These are phyloP conservation scores for Autographa gamma DNA, from an alignment of 2,888 invertebrate genomes.

Conservation along the genomic window DNA sequence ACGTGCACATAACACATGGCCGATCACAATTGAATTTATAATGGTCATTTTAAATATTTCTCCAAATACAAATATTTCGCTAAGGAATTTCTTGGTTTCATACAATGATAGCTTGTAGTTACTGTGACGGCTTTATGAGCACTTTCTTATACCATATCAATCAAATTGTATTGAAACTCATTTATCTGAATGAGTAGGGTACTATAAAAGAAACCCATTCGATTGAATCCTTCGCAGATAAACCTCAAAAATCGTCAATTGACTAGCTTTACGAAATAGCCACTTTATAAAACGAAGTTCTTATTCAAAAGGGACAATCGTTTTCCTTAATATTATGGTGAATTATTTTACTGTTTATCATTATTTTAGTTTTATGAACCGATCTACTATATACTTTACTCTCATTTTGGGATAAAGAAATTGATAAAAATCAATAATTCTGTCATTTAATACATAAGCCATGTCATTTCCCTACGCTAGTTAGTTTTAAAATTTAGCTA, in stretches of 20 bases:
- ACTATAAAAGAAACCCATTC: slow-evolving; percentile 24
- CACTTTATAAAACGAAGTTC: slow-evolving; percentile 28
- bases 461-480: too few species aligned
- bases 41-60: neutral
- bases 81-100: neutral
- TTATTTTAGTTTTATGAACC: slow-evolving; percentile 14
- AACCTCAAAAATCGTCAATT: slow-evolving; percentile 30
- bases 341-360: slow-evolving; percentile 35
- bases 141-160: neutral
- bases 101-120: neutral
- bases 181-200: slow-evolving; percentile 36
- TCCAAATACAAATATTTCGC: neutral
- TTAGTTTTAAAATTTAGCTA: too few species aligned
- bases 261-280: slow-evolving; percentile 29
- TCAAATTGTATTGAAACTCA: slow-evolving; percentile 30
- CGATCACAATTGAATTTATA: neutral
- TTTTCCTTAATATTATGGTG: slow-evolving; percentile 29
- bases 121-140: neutral
- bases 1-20: slow-evolving; percentile 2
- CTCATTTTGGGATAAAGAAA: neutral
- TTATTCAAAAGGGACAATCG: slow-evolving; percentile 25
- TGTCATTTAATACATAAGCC: too few species aligned
- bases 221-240: slow-evolving; percentile 15
- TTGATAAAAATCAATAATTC: too few species aligned
- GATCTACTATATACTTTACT: neutral